Conservation (phyloP, 92 coral and sea anemone genomes). For the Montipora capitata region DNA sequence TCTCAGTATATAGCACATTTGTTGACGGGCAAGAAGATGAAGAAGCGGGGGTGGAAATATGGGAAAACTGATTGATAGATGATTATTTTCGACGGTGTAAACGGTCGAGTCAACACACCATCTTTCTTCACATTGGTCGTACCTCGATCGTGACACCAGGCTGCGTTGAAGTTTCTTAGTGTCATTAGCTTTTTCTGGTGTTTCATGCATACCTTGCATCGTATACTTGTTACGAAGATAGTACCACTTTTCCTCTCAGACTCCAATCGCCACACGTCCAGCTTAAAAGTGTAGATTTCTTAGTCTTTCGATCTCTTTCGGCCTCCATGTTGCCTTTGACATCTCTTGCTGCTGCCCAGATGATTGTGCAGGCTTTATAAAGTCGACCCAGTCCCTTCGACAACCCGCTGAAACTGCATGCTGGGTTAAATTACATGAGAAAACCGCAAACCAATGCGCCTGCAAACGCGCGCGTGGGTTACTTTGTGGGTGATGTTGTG, state of each 20-base stretch:
- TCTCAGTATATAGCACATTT: conserved; percentile 1
- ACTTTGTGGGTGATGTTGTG: too few relatives aligned
- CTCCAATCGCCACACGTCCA: conserved; percentile 68
- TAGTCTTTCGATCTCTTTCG: conserved; percentile 33
- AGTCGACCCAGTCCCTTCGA: too few relatives aligned
- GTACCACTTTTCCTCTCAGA: conserved; percentile 66
- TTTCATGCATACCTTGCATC: conserved; percentile 67
- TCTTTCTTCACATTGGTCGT: conserved; percentile 36
- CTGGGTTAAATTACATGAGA: too few relatives aligned
- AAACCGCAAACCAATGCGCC: too few relatives aligned
- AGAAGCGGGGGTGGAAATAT: not conserved
- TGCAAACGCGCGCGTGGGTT: too few relatives aligned
- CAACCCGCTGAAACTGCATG: too few relatives aligned
- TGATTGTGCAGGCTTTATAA: too few relatives aligned
- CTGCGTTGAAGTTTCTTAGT: conserved; percentile 64
- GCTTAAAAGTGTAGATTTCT: conserved; percentile 63
- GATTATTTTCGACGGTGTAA: too few relatives aligned
- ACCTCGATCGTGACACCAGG: conserved; percentile 64
- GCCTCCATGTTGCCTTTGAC: conserved; percentile 13
- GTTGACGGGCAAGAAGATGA: conserved; percentile 13
- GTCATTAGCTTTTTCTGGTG: conserved; percentile 60
- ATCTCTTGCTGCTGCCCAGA: not conserved
- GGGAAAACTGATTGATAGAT: not conserved
- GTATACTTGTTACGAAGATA: conserved; percentile 59
- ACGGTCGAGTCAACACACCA: conserved; percentile 23